A percentile compares a stretch with the other conserved stretches of the same genome.
phyloP scores from a whole-genome alignment of 2,888 invertebrate species.

The Margaritifera margaritifera region DNA sequence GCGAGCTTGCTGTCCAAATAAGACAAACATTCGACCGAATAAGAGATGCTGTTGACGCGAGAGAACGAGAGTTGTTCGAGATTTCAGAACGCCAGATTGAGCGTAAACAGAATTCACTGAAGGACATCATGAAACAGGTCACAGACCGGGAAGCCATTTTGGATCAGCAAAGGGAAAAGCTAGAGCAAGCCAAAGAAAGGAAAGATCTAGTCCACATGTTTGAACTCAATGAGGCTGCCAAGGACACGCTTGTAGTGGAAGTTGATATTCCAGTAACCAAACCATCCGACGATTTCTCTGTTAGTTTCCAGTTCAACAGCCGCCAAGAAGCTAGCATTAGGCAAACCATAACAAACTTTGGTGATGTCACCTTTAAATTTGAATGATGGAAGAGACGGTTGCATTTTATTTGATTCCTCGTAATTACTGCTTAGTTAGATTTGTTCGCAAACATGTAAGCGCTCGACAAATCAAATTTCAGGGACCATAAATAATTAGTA shows the following conservation, averaged over 20 bases:
- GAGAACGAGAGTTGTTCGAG: conserved; percentile 60
- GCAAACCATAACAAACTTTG: conserved; percentile 53
- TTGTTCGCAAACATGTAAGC: too few relatives aligned
- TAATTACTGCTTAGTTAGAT: too few relatives aligned
- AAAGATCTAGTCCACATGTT: conserved; percentile 62
- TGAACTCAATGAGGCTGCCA: conserved; percentile 56
- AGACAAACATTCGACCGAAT: conserved; percentile 59
- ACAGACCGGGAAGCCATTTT: conserved; percentile 48
- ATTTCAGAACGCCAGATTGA: conserved; percentile 60
- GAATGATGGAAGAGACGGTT: conserved; percentile 12
- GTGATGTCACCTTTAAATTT: conserved; percentile 56
- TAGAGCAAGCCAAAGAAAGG: conserved; percentile 53
- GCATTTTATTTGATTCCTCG: too few relatives aligned
- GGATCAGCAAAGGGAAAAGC: conserved; percentile 45
- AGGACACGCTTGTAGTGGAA: conserved; percentile 50
- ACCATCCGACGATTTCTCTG: conserved; percentile 57
- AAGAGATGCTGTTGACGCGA: conserved; percentile 56
- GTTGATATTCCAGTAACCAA: conserved; percentile 54
- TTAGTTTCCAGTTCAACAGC: conserved; percentile 62
- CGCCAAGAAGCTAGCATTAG: conserved; percentile 54
- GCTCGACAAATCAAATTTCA: too few relatives aligned
- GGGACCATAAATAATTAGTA: too few relatives aligned
- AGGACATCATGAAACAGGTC: conserved; percentile 53
- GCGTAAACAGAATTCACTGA: conserved; percentile 54
- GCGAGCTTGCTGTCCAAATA: conserved; percentile 58